phyloP scores from a whole-genome alignment of 1,140 invertebrate genomes.

The Trichonephila clavipes region DNA sequence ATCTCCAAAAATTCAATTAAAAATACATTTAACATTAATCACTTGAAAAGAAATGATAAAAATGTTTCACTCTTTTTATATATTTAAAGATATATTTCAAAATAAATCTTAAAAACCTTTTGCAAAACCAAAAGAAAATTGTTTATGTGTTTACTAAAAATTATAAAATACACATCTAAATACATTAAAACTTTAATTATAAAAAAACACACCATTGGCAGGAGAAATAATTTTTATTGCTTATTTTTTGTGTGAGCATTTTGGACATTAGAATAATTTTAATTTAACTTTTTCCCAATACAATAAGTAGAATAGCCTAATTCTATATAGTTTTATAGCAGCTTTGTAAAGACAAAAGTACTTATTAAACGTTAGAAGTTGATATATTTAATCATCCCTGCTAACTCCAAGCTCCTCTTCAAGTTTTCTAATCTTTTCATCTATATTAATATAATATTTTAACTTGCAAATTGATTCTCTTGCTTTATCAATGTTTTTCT shows the following conservation, averaged over 20 bases:
- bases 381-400: constrained; percentile 68
- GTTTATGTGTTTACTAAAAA: no score
- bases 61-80: no score
- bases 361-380: background rate
- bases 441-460: constrained; percentile 92
- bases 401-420: constrained; percentile 71
- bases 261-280: constrained; percentile 18
- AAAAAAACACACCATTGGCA: background rate
- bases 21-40: no score
- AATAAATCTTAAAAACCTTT: no score
- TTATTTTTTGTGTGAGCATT: background rate
- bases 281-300: background rate
- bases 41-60: no score
- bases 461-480: constrained; percentile 86
- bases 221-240: constrained; percentile 27
- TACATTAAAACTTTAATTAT: background rate
- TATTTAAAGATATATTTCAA: no score
- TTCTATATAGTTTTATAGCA: background rate
- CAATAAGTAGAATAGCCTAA: background rate
- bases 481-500: constrained; percentile 84
- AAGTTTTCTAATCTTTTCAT: constrained; percentile 87
- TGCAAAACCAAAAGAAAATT: no score
- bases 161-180: background rate
- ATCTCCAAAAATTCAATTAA: no score
- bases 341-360: background rate